These are phyloP conservation scores for Liodrosophila aerea DNA, from an alignment of 2,888 invertebrate genomes.

Conservation along the genomic window DNA sequence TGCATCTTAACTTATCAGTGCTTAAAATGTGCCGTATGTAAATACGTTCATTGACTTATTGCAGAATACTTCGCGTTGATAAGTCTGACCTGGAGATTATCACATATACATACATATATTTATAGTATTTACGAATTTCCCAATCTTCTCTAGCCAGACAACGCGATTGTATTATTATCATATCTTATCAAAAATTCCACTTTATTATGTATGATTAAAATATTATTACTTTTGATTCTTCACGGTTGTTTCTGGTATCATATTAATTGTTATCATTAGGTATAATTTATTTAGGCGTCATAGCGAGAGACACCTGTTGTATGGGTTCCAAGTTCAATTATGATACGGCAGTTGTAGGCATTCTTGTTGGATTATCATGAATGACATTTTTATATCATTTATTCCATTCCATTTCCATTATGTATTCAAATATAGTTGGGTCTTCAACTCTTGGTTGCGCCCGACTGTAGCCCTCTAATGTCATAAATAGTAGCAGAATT, in stretches of 20 bases:
- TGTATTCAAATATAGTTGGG: too few species aligned
- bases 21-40: not conserved
- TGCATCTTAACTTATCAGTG: constrained; percentile 35
- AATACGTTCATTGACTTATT: not conserved
- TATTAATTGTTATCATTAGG: constrained; percentile 12
- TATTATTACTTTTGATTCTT: not conserved
- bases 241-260: constrained; percentile 5
- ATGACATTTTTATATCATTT: too few species aligned
- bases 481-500: too few species aligned
- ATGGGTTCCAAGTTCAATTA: too few species aligned
- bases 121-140: constrained; percentile 2
- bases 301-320: too few species aligned
- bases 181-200: constrained; percentile 9
- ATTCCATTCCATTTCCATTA: too few species aligned
- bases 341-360: too few species aligned
- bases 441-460: too few species aligned
- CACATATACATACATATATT: not conserved
- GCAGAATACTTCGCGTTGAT: constrained; percentile 19
- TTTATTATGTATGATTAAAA: constrained; percentile 7
- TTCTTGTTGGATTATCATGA: too few species aligned
- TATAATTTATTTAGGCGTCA: not conserved
- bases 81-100: constrained; percentile 14
- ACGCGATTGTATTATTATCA: constrained; percentile 1
- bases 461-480: too few species aligned
- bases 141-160: constrained; percentile 13